Evolutionary conservation across 2,888 invertebrate genomes (phyloP).

Genomic region (Megamerina dolium): DNA sequence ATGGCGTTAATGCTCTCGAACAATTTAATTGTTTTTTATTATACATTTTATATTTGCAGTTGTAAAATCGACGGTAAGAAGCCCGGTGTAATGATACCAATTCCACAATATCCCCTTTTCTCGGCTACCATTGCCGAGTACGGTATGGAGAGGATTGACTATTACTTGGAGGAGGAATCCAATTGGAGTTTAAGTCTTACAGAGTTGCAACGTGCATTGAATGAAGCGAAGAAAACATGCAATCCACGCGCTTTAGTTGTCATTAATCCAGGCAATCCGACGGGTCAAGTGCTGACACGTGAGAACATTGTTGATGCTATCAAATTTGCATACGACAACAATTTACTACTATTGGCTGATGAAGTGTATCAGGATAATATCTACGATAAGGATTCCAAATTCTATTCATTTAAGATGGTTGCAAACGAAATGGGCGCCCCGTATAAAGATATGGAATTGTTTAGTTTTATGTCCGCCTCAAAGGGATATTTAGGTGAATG

Average conservation of each 20-base stretch:
- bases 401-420: conserved; percentile 94
- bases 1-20: not conserved
- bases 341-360: conserved; percentile 83
- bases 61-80: conserved; percentile 26
- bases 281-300: conserved; percentile 84
- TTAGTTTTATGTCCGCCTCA: conserved; percentile 93
- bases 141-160: conserved; percentile 76
- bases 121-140: conserved; percentile 93
- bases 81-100: conserved; percentile 89
- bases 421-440: conserved; percentile 86
- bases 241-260: conserved; percentile 82
- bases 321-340: conserved; percentile 82
- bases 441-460: conserved; percentile 76
- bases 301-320: conserved; percentile 88
- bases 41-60: conserved; percentile 45
- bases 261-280: conserved; percentile 99
- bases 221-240: conserved; percentile 57
- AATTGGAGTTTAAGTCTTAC: conserved; percentile 76
- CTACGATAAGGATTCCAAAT: conserved; percentile 79
- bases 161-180: conserved; percentile 83
- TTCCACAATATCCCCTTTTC: conserved; percentile 97
- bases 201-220: conserved; percentile 73
- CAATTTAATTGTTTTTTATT: conserved; percentile 59
- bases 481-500: conserved; percentile 97
- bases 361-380: conserved; percentile 97